Conservation (phyloP, 2,113 vertebrate species). For the Podarcis muralis region DNA sequence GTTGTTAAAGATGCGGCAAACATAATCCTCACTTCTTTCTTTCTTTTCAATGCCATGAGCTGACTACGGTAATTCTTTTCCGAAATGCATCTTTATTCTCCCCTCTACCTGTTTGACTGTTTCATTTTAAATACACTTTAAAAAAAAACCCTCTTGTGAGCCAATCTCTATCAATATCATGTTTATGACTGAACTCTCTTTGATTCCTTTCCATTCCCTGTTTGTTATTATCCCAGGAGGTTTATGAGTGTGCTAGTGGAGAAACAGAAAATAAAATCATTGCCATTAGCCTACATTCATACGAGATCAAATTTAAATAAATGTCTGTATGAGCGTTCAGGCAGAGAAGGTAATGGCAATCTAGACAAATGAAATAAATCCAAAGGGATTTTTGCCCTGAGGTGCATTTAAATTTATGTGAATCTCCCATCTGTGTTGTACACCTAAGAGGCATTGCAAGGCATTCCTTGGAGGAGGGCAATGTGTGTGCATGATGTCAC, state of each 20-base stretch:
- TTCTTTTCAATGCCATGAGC: not conserved
- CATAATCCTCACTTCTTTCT: not conserved
- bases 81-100: not conserved
- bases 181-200: not conserved
- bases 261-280: not conserved
- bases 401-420: not conserved
- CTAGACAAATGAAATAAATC: not conserved
- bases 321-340: not conserved
- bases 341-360: not conserved
- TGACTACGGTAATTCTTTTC: not conserved
- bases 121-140: not conserved
- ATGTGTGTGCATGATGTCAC: not conserved
- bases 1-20: not conserved
- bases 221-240: not conserved
- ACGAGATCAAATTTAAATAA: constrained; percentile 14
- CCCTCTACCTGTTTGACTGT: not conserved
- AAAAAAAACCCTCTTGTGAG: not conserved
- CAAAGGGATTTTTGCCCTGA: not conserved
- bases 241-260: not conserved
- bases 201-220: not conserved
- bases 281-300: not conserved
- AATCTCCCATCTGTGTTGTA: not conserved
- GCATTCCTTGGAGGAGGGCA: not conserved
- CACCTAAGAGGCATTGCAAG: not conserved
- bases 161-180: not conserved